Conservation (phyloP, 2,797 vertebrate genomes). For the Xyrichtys novacula region DNA sequence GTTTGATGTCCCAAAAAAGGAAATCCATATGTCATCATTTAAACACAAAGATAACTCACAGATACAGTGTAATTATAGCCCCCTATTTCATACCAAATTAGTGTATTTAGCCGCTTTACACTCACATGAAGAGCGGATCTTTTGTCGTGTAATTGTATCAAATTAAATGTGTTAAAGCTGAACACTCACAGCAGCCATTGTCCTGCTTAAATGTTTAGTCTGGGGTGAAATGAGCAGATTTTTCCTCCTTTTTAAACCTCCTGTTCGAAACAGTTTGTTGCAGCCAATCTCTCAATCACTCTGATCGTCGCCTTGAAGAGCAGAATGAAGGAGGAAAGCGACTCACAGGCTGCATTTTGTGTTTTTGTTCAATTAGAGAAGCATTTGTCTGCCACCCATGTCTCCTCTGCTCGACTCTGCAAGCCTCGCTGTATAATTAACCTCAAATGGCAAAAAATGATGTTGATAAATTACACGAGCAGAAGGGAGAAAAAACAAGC, state of each 20-base stretch:
- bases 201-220: slow-evolving; percentile 18
- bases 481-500: slow-evolving; percentile 74
- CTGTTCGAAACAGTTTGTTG: slow-evolving; percentile 18
- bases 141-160: slow-evolving; percentile 58
- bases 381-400: slow-evolving; percentile 83
- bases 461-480: slow-evolving; percentile 87
- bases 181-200: slow-evolving; percentile 26
- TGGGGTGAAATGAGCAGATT: background rate
- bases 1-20: slow-evolving; percentile 74
- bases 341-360: slow-evolving; percentile 73
- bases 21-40: slow-evolving; percentile 77
- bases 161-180: slow-evolving; percentile 51
- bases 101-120: slow-evolving; percentile 74
- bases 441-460: slow-evolving; percentile 85
- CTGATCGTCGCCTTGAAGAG: slow-evolving; percentile 66
- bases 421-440: slow-evolving; percentile 84
- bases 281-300: slow-evolving; percentile 58
- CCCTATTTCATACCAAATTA: slow-evolving; percentile 81
- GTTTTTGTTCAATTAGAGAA: slow-evolving; percentile 85
- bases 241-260: slow-evolving; percentile 4
- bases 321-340: slow-evolving; percentile 62
- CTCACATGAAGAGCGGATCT: slow-evolving; percentile 38
- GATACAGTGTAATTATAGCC: slow-evolving; percentile 74
- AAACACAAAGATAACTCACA: slow-evolving; percentile 69
- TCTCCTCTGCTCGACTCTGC: slow-evolving; percentile 80